phyloP scores from a whole-genome alignment of 2,797 vertebrate genomes.

The Schizopygopsis malacanthus region DNA sequence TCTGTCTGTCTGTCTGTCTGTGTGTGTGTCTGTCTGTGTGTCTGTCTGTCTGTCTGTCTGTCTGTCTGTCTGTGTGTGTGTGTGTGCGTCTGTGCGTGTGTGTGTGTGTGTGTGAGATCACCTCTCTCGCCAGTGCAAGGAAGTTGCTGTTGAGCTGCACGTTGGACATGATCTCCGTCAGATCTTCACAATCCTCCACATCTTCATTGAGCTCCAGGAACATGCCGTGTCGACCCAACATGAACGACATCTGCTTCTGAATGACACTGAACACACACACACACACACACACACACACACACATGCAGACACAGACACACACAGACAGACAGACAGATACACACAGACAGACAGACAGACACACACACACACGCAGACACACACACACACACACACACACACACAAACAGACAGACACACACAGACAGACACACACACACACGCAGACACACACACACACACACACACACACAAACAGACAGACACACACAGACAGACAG shows the following conservation, averaged over 20 bases:
- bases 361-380: too few species aligned
- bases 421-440: too few species aligned
- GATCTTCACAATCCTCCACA: constrained; percentile 95
- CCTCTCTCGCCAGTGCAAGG: constrained; percentile 95
- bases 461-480: too few species aligned
- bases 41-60: too few species aligned
- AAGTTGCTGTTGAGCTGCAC: constrained; percentile 99
- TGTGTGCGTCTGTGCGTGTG: background rate
- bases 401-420: background rate
- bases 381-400: background rate
- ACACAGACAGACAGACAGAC: background rate
- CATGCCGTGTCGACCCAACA: constrained; percentile 96
- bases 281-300: background rate
- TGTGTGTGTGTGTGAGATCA: constrained; percentile 53
- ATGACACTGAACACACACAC: constrained; percentile 81
- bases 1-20: too few species aligned
- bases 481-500: too few species aligned
- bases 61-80: too few species aligned
- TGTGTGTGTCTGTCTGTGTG: too few species aligned
- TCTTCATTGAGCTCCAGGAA: constrained; percentile 97
- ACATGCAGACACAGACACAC: too few species aligned
- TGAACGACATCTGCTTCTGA: constrained; percentile 98
- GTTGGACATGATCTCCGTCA: constrained; percentile 99
- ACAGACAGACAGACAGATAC: too few species aligned
- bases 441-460: fast-evolving